phyloP scores from a whole-genome alignment of 2,797 vertebrate genomes.

The Channa striata region DNA sequence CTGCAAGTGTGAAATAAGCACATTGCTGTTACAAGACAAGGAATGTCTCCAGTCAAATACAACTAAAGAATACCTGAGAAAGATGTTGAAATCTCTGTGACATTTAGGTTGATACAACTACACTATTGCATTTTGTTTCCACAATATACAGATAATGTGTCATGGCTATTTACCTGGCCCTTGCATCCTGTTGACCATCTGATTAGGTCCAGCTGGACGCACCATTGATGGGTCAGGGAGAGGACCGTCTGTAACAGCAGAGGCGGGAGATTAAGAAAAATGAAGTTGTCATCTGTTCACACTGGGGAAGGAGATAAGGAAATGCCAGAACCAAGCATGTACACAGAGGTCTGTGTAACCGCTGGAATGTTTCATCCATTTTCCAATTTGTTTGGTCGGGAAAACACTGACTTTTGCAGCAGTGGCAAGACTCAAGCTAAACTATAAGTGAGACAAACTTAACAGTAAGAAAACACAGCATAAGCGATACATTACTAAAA shows the following conservation, averaged over 20 bases:
- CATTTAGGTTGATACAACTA: background rate
- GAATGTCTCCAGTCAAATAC: background rate
- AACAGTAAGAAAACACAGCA: no score
- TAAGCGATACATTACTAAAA: no score
- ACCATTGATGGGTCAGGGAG: constrained; percentile 91
- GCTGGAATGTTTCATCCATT: background rate
- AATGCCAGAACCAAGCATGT: background rate
- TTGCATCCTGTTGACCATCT: constrained; percentile 93
- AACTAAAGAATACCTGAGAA: background rate
- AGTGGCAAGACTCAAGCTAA: background rate
- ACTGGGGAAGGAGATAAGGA: background rate
- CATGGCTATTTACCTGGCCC: constrained; percentile 75
- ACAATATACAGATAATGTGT: background rate
- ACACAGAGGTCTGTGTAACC: background rate
- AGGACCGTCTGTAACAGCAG: constrained; percentile 87
- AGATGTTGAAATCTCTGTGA: background rate
- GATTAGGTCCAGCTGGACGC: constrained; percentile 91
- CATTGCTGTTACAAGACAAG: background rate
- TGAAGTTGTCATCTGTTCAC: background rate
- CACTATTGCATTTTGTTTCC: background rate
- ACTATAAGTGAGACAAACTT: background rate
- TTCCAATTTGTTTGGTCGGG: background rate
- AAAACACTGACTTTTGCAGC: background rate
- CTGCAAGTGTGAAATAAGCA: background rate
- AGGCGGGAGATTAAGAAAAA: constrained; percentile 1